phyloP scores from a whole-genome alignment of 1,140 invertebrate genomes.

The Centruroides vittatus region DNA sequence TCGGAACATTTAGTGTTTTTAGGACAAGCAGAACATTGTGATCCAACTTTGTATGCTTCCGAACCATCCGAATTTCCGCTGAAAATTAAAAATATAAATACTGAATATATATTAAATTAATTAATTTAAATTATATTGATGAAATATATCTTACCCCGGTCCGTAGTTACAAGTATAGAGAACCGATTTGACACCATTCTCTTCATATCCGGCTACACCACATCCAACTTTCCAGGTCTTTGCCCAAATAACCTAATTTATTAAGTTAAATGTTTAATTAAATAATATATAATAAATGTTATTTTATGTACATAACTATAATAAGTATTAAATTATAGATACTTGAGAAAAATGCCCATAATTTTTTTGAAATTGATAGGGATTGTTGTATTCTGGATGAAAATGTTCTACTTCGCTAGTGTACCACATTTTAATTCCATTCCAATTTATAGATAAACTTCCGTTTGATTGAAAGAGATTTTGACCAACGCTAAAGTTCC shows the following conservation, averaged over 20 bases:
- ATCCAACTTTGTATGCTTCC: not conserved
- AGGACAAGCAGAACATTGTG: not conserved
- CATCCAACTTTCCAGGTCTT: slow-evolving; percentile 16
- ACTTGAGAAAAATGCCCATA: slow-evolving; percentile 16
- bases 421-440: not conserved
- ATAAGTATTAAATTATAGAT: not conserved
- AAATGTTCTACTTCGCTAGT: not conserved
- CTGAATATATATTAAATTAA: too few relatives aligned
- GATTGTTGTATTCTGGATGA: not conserved
- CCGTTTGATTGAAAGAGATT: not conserved
- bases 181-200: not conserved
- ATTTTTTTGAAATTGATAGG: not conserved
- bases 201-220: slow-evolving; percentile 12
- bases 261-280: not conserved
- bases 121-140: too few relatives aligned
- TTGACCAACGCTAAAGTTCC: slow-evolving; percentile 8
- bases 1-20: not conserved
- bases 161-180: slow-evolving; percentile 19
- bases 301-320: not conserved
- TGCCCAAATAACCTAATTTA: slow-evolving; percentile 15
- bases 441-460: not conserved
- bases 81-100: too few relatives aligned
- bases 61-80: not conserved
- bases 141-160: slow-evolving; percentile 5
- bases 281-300: not conserved